Base-by-base conservation (phyloP, 2,113 vertebrate species). In the Eptatretus burgeri region DNA sequence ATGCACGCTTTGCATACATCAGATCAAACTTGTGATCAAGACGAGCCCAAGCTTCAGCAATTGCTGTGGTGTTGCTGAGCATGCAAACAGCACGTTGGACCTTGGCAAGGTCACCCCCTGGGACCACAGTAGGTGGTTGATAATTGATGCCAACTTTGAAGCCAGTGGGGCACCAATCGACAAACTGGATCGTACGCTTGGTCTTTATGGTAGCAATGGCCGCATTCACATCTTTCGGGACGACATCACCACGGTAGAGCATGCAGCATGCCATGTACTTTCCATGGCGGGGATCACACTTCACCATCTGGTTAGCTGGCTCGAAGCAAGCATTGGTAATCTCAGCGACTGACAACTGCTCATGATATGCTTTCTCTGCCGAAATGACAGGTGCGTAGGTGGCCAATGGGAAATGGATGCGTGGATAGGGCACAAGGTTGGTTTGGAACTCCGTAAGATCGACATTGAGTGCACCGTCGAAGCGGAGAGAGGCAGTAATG, bases 21-120 rank as follows among this genome's bases (percentile, higher is more conserved):
- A 82, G 76, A 69, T 84, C 79, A 27, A 81, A 81, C 72, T 82
- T 82, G 75, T 82, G 81, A 67, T 82, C 80, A n/a, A 81, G 75
- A 64, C 78, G 76, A 53, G 79, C 27, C 79, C 80, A 82, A 74
- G 80, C 80, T 72, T 83, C 79, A 41, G 79, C 80, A 17, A 81
- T 81, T 68, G 81, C 80, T 12, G 78, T 82, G 70, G 81, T 83
- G 73, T 41, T 80, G 72, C 79, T 81, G 71, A 81, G 73, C 79
- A 82, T 78, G 68, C 80, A 81, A 70, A 81, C 76, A 2, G 79
- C 79, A 51, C 79, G 72, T 75, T 81, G 78, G 13, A 79, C 78
- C 67, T 83, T 82, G 70, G 80, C 80, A 73, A 81, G 68, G 69
- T 81, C 78, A 64, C 79, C 78, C 14, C 78, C 79, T 27, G 79